Conservation (phyloP, 92 coral and sea anemone genomes). For the Zoanthus sansibaricus region DNA sequence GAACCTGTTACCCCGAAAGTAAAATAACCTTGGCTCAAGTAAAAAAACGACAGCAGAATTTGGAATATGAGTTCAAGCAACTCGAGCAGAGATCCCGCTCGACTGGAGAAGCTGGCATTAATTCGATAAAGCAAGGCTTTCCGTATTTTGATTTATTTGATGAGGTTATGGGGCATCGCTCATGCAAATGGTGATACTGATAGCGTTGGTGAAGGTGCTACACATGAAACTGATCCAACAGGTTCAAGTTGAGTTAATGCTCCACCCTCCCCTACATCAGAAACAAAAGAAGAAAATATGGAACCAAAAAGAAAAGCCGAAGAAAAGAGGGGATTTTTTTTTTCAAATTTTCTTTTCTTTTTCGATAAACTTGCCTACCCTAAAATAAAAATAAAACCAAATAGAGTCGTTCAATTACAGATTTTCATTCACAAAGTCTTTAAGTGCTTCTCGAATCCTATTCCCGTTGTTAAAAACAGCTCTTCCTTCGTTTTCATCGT, state of each 20-base stretch:
- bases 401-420: neutral
- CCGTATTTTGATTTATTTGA: constrained; percentile 51
- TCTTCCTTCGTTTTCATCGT: constrained; percentile 41
- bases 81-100: constrained; percentile 43
- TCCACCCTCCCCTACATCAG: constrained; percentile 22
- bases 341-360: too few species aligned
- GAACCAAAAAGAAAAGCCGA: constrained; percentile 5
- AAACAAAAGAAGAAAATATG: neutral
- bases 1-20: constrained; percentile 32
- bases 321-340: constrained; percentile 10
- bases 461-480: neutral
- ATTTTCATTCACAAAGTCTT: constrained; percentile 15
- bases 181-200: constrained; percentile 12
- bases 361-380: too few species aligned
- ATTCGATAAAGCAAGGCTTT: constrained; percentile 55
- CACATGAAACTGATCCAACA: constrained; percentile 29
- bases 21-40: constrained; percentile 56
- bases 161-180: constrained; percentile 58
- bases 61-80: constrained; percentile 57
- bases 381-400: too few species aligned
- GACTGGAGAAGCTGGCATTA: constrained; percentile 67
- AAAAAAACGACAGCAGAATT: constrained; percentile 60
- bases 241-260: neutral
- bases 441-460: constrained; percentile 12
- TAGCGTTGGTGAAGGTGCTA: constrained; percentile 12